phyloP scores from a whole-genome alignment of 1,140 invertebrate genomes.

The Euura lappo region DNA sequence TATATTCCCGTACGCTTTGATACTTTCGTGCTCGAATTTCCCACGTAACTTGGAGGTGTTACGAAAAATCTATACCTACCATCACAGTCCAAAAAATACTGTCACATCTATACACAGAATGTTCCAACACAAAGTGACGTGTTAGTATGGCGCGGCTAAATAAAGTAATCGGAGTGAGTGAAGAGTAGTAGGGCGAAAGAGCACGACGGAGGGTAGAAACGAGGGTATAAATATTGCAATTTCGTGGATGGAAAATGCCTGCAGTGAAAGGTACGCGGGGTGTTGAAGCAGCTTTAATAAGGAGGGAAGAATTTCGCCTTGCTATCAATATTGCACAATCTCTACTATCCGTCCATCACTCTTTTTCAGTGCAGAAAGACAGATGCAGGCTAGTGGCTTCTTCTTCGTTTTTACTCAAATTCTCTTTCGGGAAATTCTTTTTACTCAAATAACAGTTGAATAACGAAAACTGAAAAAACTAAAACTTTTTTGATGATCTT shows the following conservation, averaged over 20 bases:
- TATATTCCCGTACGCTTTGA: too few relatives aligned
- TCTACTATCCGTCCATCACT: background rate
- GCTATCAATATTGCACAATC: slow-evolving; percentile 1
- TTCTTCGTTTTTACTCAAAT: too few relatives aligned
- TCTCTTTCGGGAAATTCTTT: too few relatives aligned
- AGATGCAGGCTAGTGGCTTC: too few relatives aligned
- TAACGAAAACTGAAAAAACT: too few relatives aligned
- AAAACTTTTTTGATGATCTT: too few relatives aligned
- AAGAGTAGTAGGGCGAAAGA: background rate
- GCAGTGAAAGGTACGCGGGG: background rate
- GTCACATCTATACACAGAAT: background rate
- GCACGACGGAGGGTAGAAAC: background rate
- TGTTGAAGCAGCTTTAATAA: background rate
- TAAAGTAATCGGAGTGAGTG: background rate
- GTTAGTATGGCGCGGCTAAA: background rate
- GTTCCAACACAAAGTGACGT: background rate
- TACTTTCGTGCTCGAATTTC: too few relatives aligned
- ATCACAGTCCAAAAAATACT: background rate
- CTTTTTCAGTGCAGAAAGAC: background rate
- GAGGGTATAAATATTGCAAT: background rate
- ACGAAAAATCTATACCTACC: background rate
- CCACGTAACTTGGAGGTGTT: too few relatives aligned
- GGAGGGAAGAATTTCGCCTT: background rate
- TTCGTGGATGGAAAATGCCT: background rate
- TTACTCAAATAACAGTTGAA: too few relatives aligned